Evolutionary conservation across 2,113 vertebrate species (phyloP).

Genomic region (Ictalurus punctatus): DNA sequence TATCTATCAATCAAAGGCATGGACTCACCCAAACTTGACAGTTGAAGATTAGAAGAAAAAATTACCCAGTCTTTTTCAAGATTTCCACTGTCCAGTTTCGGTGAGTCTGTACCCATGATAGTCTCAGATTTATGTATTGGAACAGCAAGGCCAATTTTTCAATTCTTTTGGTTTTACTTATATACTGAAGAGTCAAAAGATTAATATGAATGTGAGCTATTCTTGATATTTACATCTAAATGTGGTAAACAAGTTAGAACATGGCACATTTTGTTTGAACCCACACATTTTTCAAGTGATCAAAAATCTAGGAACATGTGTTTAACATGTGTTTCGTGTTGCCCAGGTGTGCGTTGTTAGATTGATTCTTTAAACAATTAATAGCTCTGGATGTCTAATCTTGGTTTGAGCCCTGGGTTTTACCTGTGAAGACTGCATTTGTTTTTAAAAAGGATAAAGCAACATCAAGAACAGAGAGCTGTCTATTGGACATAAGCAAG

Average conservation of each 20-base stretch:
- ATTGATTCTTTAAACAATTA: too few relatives aligned
- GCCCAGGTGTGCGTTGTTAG: too few relatives aligned
- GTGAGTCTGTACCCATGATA: too few relatives aligned
- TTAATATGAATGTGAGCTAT: not conserved
- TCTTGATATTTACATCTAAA: not conserved
- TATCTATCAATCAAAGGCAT: too few relatives aligned
- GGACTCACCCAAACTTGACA: too few relatives aligned
- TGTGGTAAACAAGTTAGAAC: not conserved
- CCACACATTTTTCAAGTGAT: not conserved
- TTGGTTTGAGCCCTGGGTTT: too few relatives aligned
- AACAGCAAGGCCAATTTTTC: not conserved
- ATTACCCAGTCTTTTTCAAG: too few relatives aligned
- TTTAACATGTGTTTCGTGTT: too few relatives aligned
- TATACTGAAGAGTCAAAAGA: not conserved
- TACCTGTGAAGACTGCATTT: not conserved
- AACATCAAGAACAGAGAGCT: not conserved
- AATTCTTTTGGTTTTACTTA: not conserved
- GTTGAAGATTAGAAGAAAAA: too few relatives aligned
- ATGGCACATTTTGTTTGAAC: not conserved
- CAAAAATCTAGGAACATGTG: not conserved
- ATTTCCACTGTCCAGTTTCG: too few relatives aligned
- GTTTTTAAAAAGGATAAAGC: not conserved
- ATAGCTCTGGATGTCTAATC: not conserved
- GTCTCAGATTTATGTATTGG: too few relatives aligned
- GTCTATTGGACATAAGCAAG: not conserved